Percentiles rank a stretch among this genome's conserved stretches.
Evolutionary conservation across 1,140 invertebrate species (phyloP).

Genomic region (Drosophila sucinea): DNA sequence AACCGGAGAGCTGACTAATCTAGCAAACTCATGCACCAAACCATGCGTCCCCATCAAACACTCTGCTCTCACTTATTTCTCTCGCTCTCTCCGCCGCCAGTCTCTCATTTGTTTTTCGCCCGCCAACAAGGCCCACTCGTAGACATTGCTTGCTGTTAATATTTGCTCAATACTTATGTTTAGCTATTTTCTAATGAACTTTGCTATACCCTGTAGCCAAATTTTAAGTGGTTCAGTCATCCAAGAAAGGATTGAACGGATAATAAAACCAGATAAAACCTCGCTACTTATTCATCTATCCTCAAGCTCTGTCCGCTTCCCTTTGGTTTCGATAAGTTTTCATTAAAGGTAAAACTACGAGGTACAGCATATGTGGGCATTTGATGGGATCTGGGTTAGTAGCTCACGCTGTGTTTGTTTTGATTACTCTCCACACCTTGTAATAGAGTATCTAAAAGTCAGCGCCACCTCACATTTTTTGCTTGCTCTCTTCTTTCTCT

Average conservation of each 20-base stretch:
- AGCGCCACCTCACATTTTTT: background rate
- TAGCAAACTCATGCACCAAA: background rate
- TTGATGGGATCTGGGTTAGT: too few species aligned
- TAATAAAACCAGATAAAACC: too few species aligned
- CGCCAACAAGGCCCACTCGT: background rate
- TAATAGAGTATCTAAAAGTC: background rate
- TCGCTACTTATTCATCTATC: too few species aligned
- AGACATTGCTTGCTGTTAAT: constrained; percentile 48
- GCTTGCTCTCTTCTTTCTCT: constrained; percentile 13
- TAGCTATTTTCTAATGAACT: constrained; percentile 54
- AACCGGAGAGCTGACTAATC: background rate
- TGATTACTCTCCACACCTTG: background rate
- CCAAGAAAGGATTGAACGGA: too few species aligned
- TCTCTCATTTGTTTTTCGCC: constrained; percentile 25
- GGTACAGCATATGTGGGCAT: too few species aligned
- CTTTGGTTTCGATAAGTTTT: too few species aligned
- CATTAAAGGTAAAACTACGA: too few species aligned
- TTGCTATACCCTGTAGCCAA: background rate
- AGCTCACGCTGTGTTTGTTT: too few species aligned
- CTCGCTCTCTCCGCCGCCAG: constrained; percentile 14
- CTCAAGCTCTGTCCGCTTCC: too few species aligned
- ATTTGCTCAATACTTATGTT: constrained; percentile 79
- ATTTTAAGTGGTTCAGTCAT: background rate
- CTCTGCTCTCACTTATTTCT: constrained; percentile 18
- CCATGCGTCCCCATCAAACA: constrained; percentile 21